A percentile compares a stretch with the other conserved stretches of the same genome.
Evolutionary conservation across 1,140 invertebrate genomes (phyloP).

Genomic region (Caenorhabditis brenneri): DNA sequence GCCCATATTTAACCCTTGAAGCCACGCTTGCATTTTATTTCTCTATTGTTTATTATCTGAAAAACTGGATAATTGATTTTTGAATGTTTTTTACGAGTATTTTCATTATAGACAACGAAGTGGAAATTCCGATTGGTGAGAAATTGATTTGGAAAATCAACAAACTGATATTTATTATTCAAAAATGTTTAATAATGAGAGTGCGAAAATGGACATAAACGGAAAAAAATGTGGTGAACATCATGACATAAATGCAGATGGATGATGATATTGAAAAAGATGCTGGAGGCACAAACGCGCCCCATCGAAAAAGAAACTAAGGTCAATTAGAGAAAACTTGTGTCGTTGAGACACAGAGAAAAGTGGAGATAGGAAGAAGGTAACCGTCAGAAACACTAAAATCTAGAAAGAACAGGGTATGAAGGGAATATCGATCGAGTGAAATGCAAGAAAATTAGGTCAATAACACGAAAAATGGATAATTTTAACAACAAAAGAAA

Average conservation of each 20-base stretch:
- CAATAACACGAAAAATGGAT: background rate
- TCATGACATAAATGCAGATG: background rate
- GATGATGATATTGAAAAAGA: slow-evolving; percentile 24
- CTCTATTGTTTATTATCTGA: background rate
- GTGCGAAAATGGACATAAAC: slow-evolving; percentile 21
- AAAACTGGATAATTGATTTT: background rate
- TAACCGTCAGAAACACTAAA: slow-evolving; percentile 15
- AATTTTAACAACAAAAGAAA: slow-evolving; percentile 24
- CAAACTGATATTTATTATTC: background rate
- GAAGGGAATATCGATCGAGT: background rate
- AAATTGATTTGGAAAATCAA: background rate
- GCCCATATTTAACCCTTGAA: slow-evolving; percentile 9
- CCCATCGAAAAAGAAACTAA: background rate
- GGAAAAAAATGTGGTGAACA: background rate
- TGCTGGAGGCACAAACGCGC: background rate
- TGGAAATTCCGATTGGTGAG: background rate
- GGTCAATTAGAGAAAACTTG: background rate
- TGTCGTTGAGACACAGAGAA: background rate
- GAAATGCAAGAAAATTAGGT: background rate
- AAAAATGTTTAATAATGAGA: background rate
- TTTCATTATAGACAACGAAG: background rate
- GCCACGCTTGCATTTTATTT: slow-evolving; percentile 20
- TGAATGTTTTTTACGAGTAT: background rate
- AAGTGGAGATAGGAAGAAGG: background rate
- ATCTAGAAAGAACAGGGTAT: slow-evolving; percentile 14